Evolutionary conservation across 2,888 invertebrate species (phyloP), one percentile per base, ranked within the genome.

Genomic region (Serripes groenlandicus): DNA sequence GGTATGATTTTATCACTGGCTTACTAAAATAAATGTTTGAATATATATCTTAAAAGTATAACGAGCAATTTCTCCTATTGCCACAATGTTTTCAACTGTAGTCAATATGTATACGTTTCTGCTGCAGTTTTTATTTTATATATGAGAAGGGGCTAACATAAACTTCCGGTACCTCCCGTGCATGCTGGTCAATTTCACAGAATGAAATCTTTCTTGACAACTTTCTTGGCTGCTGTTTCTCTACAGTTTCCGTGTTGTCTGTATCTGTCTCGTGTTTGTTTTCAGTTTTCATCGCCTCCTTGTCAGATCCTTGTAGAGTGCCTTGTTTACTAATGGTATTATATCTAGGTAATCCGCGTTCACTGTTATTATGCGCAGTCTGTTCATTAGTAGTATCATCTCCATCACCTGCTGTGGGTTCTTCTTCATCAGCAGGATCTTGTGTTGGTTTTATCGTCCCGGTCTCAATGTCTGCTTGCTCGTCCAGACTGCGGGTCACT

Each of bases 131-230:
- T n/a, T n/a, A n/a, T n/a, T n/a, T n/a, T n/a, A n/a, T n/a, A n/a
- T n/a, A n/a, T n/a, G n/a, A n/a, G n/a, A n/a, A n/a, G n/a, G n/a
- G n/a, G n/a, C n/a, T n/a, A n/a, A n/a, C n/a, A n/a, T n/a, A n/a
- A n/a, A n/a, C 2, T 49, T 56, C 32, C 49, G 71, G 49, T 69
- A 81, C 81, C 28, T 73, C 34, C 37, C 72, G 30, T 60, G 81
- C 76, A 68, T 76, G 81, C 37, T 76, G 64, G 34, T 81, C 81
- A 35, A 81, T 69, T 18, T 42, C 60, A 52, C 56, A 49, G 37
- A 81, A 81, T 11, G 81, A 73, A 42, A 66, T 42, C 28, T 42
- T 66, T 3, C 11, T 37, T 21, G 34, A 32, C 26, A 1, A 26
- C 21, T 21, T 66, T 26, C 23, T 56, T 11, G 37, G 42, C 9